Base-by-base conservation (phyloP, 2,888 invertebrate species). In the Andrena fulva region DNA sequence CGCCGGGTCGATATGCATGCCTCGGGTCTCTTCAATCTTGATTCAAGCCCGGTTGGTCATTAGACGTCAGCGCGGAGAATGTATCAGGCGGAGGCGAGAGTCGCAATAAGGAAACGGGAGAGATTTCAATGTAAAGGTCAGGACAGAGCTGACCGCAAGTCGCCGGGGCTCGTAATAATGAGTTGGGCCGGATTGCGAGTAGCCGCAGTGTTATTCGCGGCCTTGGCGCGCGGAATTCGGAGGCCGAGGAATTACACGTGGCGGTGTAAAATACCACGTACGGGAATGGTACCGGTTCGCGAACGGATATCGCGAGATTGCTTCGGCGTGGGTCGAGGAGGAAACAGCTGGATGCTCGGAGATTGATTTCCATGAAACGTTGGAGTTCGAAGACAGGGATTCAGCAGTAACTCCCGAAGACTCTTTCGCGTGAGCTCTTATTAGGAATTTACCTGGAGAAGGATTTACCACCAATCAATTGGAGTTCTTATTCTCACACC, bases 211-310 rank as follows among this genome's bases (percentile, higher is more conserved):
- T 71, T 85, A 82, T 73, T 62, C 75, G 59, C 75, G 75, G 80
- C 73, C 82, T 82, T 84, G 80, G 68, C 60, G 27, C 68, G 29
- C 72, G 78, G 81, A 80, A 85, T 79, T 82, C 64, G 80, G 80
- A 68, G 77, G 80, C 66, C 50, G 48, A 76, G 70, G 69, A 80
- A 85, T 85, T 82, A 79, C 77, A 77, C 62, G 77, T 35, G 73
- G 50, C 60, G 62, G 54, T 68, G 79, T 64, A 76, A 81, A 85
- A 68, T 69, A 66, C 56, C 81, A 63, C 68, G 64, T 77, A 72
- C 71, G 77, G 52, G 64, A 75, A 54, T 54, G 33, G 56, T 71
- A 71, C 56, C 59, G 56, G 27, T 68, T 54, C 62, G 27, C 71
- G 20, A 64, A 71, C 56, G 62, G 75, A 68, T 79, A 78, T 68